Evolutionary conservation across 2,888 invertebrate species (phyloP).

Genomic region (Baronia brevicornis): DNA sequence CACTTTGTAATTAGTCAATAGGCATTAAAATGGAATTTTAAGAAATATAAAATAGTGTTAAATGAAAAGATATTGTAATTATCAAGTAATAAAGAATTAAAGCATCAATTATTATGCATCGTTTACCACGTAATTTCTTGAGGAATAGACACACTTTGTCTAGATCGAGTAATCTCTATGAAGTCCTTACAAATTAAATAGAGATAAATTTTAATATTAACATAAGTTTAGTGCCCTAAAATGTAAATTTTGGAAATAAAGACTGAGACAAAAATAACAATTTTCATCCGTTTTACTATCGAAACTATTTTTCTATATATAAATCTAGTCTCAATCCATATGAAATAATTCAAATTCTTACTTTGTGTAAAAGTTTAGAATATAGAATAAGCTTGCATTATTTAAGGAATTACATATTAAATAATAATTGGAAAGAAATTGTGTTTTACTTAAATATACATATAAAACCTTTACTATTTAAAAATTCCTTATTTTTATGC

Average conservation of each 20-base stretch:
- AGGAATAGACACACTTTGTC: too few relatives aligned
- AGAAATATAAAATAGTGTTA: too few relatives aligned
- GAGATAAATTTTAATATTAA: not conserved
- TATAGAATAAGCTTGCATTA: constrained; percentile 16
- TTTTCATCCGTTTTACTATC: constrained; percentile 7
- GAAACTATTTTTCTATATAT: constrained; percentile 7
- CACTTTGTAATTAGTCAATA: too few relatives aligned
- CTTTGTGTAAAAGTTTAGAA: constrained; percentile 16
- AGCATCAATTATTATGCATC: not conserved
- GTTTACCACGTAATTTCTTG: too few relatives aligned
- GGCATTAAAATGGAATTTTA: too few relatives aligned
- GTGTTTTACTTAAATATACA: not conserved
- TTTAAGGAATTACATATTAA: constrained; percentile 2
- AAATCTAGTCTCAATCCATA: constrained; percentile 27
- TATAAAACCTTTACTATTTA: too few relatives aligned
- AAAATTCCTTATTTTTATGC: too few relatives aligned
- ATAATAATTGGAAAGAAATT: constrained; percentile 4
- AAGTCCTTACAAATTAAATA: not conserved
- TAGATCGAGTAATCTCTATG: too few relatives aligned
- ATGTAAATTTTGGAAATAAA: constrained; percentile 1
- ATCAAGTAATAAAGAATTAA: too few relatives aligned
- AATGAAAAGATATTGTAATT: too few relatives aligned
- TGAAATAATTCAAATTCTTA: constrained; percentile 18
- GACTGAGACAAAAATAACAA: constrained; percentile 6
- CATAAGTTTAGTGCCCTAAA: not conserved